These are phyloP conservation scores for Diceros bicornis DNA, from an alignment of 2,797 vertebrate species.

Conservation along the genomic window DNA sequence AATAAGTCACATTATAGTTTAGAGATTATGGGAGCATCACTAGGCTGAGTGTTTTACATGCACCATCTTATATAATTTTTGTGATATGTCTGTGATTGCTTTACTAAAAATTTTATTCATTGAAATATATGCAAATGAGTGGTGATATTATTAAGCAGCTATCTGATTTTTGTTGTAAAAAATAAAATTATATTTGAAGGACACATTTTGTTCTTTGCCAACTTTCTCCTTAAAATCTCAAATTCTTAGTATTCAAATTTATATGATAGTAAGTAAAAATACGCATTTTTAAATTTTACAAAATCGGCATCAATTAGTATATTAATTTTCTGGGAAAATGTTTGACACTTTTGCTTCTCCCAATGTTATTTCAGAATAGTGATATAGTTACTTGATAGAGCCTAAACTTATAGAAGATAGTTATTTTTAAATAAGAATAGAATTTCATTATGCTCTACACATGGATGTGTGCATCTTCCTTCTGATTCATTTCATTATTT, in stretches of 20 bases:
- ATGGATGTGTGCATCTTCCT: background rate
- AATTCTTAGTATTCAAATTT: background rate
- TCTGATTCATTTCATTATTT: background rate
- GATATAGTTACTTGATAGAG: background rate
- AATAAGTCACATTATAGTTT: background rate
- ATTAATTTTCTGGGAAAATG: background rate
- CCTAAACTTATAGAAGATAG: background rate
- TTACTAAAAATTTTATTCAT: background rate
- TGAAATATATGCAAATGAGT: background rate
- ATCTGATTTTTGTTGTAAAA: background rate
- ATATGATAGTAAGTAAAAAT: background rate
- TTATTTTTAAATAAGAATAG: background rate
- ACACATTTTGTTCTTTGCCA: background rate
- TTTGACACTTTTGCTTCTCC: background rate
- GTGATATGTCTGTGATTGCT: background rate
- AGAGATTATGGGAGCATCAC: background rate
- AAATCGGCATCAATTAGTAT: background rate
- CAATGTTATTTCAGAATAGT: background rate
- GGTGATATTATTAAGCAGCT: background rate
- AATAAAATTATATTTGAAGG: background rate
- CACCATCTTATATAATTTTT: background rate
- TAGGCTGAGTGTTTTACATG: background rate
- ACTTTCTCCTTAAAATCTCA: background rate
- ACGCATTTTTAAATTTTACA: background rate
- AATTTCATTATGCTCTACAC: background rate